Percentiles rank a stretch among this genome's conserved stretches.
Evolutionary conservation across 2,113 vertebrate genomes (phyloP).

Genomic region (Sorex fumeus): DNA sequence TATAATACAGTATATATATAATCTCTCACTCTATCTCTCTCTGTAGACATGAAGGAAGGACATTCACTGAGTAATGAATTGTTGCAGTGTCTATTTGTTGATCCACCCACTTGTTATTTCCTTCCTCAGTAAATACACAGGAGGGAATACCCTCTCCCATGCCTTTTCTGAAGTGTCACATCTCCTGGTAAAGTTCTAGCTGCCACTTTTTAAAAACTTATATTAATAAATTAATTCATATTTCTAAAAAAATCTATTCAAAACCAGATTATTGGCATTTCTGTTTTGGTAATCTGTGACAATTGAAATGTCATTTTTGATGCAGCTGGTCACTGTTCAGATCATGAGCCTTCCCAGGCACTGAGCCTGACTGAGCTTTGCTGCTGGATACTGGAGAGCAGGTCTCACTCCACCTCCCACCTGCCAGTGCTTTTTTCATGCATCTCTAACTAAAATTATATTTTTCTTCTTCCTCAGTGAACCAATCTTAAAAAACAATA

Average conservation of each 20-base stretch:
- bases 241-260: neutral
- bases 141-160: too few relatives aligned
- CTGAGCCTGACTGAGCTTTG: neutral
- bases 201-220: too few relatives aligned
- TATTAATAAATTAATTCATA: too few relatives aligned
- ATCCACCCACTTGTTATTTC: neutral
- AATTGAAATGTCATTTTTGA: neutral
- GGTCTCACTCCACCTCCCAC: fast-evolving
- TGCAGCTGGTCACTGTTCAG: neutral
- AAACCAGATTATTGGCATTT: neutral
- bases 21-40: too few relatives aligned
- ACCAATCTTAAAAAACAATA: neutral
- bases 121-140: too few relatives aligned
- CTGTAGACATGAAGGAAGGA: too few relatives aligned
- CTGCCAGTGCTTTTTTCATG: neutral
- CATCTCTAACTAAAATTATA: neutral
- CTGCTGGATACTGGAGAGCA: neutral
- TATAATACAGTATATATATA: too few relatives aligned
- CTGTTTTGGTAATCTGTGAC: neutral
- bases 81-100: neutral
- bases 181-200: too few relatives aligned
- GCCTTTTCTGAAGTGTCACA: too few relatives aligned
- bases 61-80: neutral
- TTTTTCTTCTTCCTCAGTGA: neutral
- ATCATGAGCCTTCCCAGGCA: too few relatives aligned